Percentiles rank a stretch among this genome's conserved stretches.
Evolutionary conservation across 2,113 vertebrate genomes (phyloP).

Genomic region (Macheiramphus alcinus): DNA sequence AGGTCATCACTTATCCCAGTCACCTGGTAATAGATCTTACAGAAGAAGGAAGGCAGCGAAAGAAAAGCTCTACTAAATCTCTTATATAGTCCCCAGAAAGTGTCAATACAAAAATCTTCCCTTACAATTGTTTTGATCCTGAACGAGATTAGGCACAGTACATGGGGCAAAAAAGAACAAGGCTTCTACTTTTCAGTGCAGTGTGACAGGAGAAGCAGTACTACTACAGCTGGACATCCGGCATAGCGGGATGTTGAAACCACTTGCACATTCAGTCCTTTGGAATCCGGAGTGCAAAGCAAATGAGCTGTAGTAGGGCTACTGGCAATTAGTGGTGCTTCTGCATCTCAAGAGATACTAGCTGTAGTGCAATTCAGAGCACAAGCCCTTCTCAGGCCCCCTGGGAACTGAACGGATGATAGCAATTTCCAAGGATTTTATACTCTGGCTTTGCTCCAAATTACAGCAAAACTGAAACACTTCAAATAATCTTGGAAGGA

Average conservation of each 20-base stretch:
- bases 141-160: background rate
- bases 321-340: background rate
- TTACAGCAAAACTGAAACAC: conserved; percentile 4
- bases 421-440: conserved; percentile 29
- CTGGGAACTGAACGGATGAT: conserved; percentile 1
- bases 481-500: conserved; percentile 2
- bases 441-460: conserved; percentile 28
- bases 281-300: background rate
- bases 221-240: background rate
- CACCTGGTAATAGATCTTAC: background rate
- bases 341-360: background rate
- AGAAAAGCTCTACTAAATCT: background rate
- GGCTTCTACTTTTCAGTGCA: background rate
- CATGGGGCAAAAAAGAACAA: background rate
- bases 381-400: background rate
- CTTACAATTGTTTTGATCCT: background rate
- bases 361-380: background rate
- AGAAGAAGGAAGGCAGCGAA: background rate
- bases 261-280: background rate
- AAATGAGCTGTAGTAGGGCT: background rate
- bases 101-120: background rate
- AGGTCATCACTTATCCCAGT: background rate
- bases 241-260: accelerated
- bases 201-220: background rate
- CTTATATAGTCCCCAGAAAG: background rate